These are phyloP conservation scores for Thelaira solivaga DNA, from an alignment of 2,888 invertebrate species.

Conservation along the genomic window DNA sequence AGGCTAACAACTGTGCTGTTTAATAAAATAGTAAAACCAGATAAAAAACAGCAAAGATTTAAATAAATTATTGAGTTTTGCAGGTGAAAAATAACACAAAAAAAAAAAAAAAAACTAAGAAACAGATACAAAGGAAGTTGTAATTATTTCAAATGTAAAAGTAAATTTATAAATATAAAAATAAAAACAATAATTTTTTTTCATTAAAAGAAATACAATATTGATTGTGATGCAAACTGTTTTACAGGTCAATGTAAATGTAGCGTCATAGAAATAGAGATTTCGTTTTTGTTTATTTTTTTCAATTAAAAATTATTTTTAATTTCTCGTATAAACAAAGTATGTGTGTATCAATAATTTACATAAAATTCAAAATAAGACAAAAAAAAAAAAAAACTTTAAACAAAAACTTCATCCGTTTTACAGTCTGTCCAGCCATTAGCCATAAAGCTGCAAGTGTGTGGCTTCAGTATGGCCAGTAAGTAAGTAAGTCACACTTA, in stretches of 20 bases:
- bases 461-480: not conserved
- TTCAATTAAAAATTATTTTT: slow-evolving; percentile 50
- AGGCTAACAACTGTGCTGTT: slow-evolving; percentile 52
- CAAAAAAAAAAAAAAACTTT: slow-evolving; percentile 17
- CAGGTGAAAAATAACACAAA: slow-evolving; percentile 6
- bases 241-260: slow-evolving; percentile 49
- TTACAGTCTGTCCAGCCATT: not conserved
- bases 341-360: slow-evolving; percentile 32
- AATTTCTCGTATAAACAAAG: slow-evolving; percentile 51
- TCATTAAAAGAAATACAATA: not conserved
- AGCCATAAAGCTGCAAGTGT: not conserved
- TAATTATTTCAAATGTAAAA: not conserved
- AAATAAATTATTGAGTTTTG: not conserved
- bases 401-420: slow-evolving; percentile 32
- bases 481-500: slow-evolving; percentile 41
- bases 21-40: slow-evolving; percentile 36
- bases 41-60: not conserved
- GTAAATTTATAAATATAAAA: slow-evolving; percentile 31
- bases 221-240: slow-evolving; percentile 25
- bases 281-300: slow-evolving; percentile 28
- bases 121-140: slow-evolving; percentile 28
- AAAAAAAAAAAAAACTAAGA: slow-evolving; percentile 25
- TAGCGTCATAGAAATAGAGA: slow-evolving; percentile 47
- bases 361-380: not conserved
- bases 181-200: not conserved